Base-by-base conservation (phyloP, 2,888 invertebrate genomes). In the Drosophila sordidapex region DNA sequence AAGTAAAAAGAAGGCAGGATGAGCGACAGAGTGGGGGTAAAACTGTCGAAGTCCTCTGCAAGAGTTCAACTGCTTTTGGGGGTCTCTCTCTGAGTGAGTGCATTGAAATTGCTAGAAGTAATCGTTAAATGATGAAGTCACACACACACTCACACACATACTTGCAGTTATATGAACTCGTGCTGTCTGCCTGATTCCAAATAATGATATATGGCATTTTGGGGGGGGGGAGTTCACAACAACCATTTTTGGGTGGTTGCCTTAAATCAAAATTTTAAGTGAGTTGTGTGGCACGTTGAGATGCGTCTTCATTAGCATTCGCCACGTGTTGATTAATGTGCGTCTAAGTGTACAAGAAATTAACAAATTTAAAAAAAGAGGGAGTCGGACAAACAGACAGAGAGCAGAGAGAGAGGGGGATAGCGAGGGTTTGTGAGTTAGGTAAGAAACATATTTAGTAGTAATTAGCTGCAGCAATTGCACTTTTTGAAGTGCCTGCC, bases 111-210 rank as follows among this genome's bases (percentile, higher is more conserved):
- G 83, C 88, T 86, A 83, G 86, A 86, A 86, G 82, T 87, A 87
- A 87, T 87, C 87, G 87, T 81, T 83, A 88, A 86, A 87, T 88
- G 84, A 87, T 87, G 87, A 88, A 87, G 87, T 87, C 87, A 61
- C 21, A 63, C 48, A 35, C 31, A 15, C 27, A 31, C 51, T 21
- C 31, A 36, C 15, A 15, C 52, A 52, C 38, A 25, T 51, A 29
- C 53, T 40, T 67, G 60, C 18, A 53, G 62, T 52, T 60, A 65
- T 76, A 74, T 71, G 69, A 74, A 76, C 62, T 76, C 68, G 43
- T 67, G 67, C 70, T 70, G 59, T 56, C 71, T 67, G 60, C 58
- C 56, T 70, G 70, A 56, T 59, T 61, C 61, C 73, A 61, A 79
- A 82, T 78, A 81, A 85, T 86, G 86, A 86, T 74, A 87, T 85